phyloP scores from a whole-genome alignment of 2,797 vertebrate species.

The Rachycentron canadum region DNA sequence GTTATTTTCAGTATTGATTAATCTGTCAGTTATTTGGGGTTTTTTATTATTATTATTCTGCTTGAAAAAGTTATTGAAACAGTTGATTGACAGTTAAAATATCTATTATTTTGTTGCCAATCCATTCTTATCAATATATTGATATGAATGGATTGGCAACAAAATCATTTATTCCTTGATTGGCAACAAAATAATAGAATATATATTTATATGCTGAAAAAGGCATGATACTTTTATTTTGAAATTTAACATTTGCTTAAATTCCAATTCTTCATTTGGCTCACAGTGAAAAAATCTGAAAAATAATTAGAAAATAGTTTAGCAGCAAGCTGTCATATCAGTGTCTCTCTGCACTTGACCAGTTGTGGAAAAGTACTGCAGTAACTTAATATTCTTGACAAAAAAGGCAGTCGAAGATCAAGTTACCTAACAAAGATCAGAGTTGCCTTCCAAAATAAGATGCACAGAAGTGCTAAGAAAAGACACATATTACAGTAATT shows the following conservation, averaged over 20 bases:
- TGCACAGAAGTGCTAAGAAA: neutral
- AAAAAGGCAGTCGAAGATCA: conserved; percentile 27
- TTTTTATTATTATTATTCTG: neutral
- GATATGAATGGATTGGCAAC: no score
- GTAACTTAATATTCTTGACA: conserved; percentile 42
- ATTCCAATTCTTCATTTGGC: no score
- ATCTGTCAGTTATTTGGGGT: neutral
- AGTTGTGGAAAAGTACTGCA: conserved; percentile 49
- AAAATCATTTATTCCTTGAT: no score
- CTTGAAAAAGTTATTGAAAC: neutral
- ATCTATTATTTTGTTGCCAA: neutral
- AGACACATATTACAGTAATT: neutral
- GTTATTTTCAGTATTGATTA: neutral
- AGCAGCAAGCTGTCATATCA: neutral
- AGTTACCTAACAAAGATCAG: conserved; percentile 22
- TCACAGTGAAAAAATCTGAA: no score
- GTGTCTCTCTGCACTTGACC: neutral
- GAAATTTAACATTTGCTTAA: neutral
- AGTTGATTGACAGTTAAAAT: neutral
- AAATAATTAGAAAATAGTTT: no score
- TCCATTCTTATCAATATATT: no score
- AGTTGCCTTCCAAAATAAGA: conserved; percentile 10
- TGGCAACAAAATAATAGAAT: no score
- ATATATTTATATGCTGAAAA: no score
- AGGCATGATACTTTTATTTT: neutral